Base-by-base conservation (phyloP, 2,888 invertebrate genomes). In the Laothoe populi region DNA sequence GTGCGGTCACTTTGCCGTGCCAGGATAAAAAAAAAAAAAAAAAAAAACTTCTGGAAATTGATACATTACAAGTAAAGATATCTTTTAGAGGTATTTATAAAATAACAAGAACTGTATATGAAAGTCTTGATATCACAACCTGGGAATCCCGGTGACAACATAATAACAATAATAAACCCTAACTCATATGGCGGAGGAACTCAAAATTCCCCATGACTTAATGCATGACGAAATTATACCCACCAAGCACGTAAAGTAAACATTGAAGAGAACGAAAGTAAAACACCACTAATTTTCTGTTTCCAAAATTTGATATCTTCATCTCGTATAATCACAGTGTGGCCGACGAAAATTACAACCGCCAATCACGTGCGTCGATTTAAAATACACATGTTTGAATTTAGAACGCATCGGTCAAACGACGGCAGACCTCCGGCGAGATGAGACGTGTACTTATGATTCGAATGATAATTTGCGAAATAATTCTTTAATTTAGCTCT, bases 291-390 rank as follows among this genome's bases (percentile, higher is more conserved):
- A 87, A 88, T 89, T 90, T 88, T 74, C 77, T 75, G 76, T 82
- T 83, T 79, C 79, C 78, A 80, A 75, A 83, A 79, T 83, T 84
- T 87, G 86, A 91, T 90, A 87, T 86, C 91, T 91, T 86, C 86
- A 90, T 91, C 86, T 81, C 77, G 64, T 67, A 65, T 91, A 92
- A 91, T 90, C 73, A 90, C 81, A 85, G 83, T 74, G 78, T 71
- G 68, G 73, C 68, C 38, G 63, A 70, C 70, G 73, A 68, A 79
- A 83, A 84, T 82, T 76, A 76, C 74, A 81, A 77, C 83, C 79
- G 81, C 84, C 86, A 81, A 86, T 86, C 86, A 79, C 79, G 84
- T 74, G 70, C 71, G 71, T 67, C 66, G 68, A 67, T 75, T 78
- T 73, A 73, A 79, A 60, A 60, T 44, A 68, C 67, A 71, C 70